phyloP scores from a whole-genome alignment of 2,113 vertebrate species.

The Agapornis roseicollis region DNA sequence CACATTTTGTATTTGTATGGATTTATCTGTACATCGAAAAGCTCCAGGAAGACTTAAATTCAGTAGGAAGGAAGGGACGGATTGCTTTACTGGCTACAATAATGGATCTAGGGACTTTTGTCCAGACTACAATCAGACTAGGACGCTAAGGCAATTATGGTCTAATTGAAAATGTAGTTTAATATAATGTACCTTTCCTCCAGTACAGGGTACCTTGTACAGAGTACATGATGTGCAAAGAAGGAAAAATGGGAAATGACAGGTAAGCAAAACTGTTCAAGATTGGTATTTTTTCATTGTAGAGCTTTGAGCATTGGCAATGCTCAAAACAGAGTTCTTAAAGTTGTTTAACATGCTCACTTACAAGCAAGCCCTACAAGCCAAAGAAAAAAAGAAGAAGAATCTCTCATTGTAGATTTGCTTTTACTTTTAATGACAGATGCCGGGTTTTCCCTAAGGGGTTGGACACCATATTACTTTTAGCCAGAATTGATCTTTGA shows the following conservation, averaged over 20 bases:
- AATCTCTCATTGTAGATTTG: background rate
- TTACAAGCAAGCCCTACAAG: background rate
- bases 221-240: slow-evolving; percentile 35
- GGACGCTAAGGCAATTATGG: slow-evolving; percentile 13
- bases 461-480: background rate
- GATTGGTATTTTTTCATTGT: background rate
- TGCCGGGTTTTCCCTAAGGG: background rate
- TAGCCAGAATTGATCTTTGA: background rate
- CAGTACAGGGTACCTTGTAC: slow-evolving; percentile 75
- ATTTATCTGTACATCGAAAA: background rate
- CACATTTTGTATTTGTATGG: background rate
- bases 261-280: background rate
- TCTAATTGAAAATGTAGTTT: slow-evolving; percentile 56
- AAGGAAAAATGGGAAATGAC: slow-evolving; percentile 54
- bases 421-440: background rate
- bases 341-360: background rate
- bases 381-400: background rate
- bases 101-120: background rate
- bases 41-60: background rate
- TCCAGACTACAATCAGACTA: slow-evolving; percentile 25
- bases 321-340: background rate
- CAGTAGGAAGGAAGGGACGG: background rate
- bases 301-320: background rate
- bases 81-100: slow-evolving; percentile 9
- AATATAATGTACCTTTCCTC: slow-evolving; percentile 69